A percentile compares a stretch with the other conserved stretches of the same genome.
These are phyloP conservation scores for Labeo calbasu DNA, from an alignment of 2,797 vertebrate genomes.

Conservation along the genomic window DNA sequence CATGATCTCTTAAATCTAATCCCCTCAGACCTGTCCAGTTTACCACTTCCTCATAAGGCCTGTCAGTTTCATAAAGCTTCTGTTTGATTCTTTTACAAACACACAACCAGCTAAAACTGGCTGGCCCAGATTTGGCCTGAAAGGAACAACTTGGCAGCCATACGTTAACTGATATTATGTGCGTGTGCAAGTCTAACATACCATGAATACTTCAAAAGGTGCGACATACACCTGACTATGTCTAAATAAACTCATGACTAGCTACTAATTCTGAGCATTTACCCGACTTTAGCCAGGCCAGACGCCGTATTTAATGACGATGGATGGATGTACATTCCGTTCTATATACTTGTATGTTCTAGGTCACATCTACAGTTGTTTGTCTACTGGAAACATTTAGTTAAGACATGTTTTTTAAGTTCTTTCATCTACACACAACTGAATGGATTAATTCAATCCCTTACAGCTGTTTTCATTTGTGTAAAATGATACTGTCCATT, in stretches of 20 bases:
- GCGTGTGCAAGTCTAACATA: slow-evolving; percentile 9
- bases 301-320: not conserved
- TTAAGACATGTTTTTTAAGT: not conserved
- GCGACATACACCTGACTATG: not conserved
- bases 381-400: not conserved
- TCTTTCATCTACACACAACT: not conserved
- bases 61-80: slow-evolving; percentile 12
- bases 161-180: slow-evolving; percentile 1
- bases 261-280: slow-evolving; percentile 2
- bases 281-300: not conserved
- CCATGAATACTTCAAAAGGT: slow-evolving; percentile 29
- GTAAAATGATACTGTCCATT: not conserved
- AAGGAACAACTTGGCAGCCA: not conserved
- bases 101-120: slow-evolving; percentile 26
- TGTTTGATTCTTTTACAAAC: slow-evolving; percentile 9
- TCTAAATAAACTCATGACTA: slow-evolving; percentile 1
- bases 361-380: not conserved
- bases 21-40: not conserved
- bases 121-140: slow-evolving; percentile 25
- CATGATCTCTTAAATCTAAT: not conserved
- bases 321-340: not conserved
- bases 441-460: not conserved
- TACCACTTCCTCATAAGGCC: not conserved
- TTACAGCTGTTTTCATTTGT: not conserved
- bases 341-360: not conserved